Conservation (phyloP, 2,888 invertebrate species). For the Caradrina clavipalpis region DNA sequence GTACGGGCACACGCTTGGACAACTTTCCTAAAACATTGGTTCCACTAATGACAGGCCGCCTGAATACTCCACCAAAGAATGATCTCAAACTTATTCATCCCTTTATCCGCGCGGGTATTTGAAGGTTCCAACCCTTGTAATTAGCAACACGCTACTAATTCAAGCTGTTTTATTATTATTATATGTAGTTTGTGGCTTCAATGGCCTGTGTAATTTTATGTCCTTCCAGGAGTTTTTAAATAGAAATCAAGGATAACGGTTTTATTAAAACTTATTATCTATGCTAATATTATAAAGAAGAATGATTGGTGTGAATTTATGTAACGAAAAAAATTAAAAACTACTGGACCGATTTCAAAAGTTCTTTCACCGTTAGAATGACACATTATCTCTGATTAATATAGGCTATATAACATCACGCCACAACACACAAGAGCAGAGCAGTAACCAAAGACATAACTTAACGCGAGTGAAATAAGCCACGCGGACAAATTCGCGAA, state of each 20-base stretch:
- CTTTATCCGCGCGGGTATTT: slow-evolving; percentile 76
- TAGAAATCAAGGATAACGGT: background rate
- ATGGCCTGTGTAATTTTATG: slow-evolving; percentile 27
- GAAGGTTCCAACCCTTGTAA: slow-evolving; percentile 81
- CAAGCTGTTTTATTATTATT: slow-evolving; percentile 69
- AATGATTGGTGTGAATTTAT: too few relatives aligned
- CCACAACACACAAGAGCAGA: too few relatives aligned
- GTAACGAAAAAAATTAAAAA: too few relatives aligned
- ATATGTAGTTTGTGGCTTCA: slow-evolving; percentile 49
- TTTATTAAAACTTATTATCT: background rate
- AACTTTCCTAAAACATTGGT: slow-evolving; percentile 81
- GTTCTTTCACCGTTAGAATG: too few relatives aligned
- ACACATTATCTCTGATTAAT: too few relatives aligned
- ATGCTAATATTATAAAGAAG: too few relatives aligned
- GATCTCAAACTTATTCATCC: slow-evolving; percentile 83
- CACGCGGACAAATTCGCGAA: too few relatives aligned
- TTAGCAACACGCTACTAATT: slow-evolving; percentile 79
- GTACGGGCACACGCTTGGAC: slow-evolving; percentile 65
- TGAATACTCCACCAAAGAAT: slow-evolving; percentile 80
- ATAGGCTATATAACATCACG: too few relatives aligned
- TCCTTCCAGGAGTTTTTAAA: background rate
- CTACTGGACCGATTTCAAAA: too few relatives aligned
- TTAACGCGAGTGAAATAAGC: too few relatives aligned
- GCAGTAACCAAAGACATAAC: too few relatives aligned
- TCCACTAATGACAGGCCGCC: slow-evolving; percentile 82